Base-by-base conservation (phyloP, 2,113 vertebrate genomes). In the Melanerpes aurifrons region DNA sequence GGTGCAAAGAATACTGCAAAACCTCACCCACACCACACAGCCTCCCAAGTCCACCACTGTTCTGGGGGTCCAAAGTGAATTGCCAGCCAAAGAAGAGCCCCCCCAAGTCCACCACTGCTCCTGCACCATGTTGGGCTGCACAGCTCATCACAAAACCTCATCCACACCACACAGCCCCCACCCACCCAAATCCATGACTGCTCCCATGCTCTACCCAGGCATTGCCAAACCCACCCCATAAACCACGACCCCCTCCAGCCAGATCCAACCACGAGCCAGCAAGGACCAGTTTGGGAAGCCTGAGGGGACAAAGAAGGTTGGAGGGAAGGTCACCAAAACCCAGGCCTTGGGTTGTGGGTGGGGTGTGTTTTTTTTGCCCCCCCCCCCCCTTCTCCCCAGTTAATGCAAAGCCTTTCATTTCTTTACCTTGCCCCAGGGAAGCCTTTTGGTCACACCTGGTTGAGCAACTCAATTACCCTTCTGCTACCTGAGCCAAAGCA, bases 391-490 rank as follows among this genome's bases (percentile, higher is more conserved):
- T 43, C 43, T 43, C 43, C 90, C 94, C 87, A 6, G 15, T 25
- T 89, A 94, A 93, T 85, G 95, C 93, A 91, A 95, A 92, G 78
- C 56, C 74, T 95, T 43, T 96, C 96, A 97, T 97, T 96, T 93
- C 96, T 98, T 97, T 98, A 98, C 98, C 98, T 89, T 96, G 97
- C 97, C 95, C 95, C 97, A 98, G 97, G 98, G 97, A 97, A 97
- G 97, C 97, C 96, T 90, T 96, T 96, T 90, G 95, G 97, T 98
- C 96, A 97, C 97, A 98, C 98, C 97, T 97, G 98, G 97, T 96
- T 97, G 98, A 98, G 96, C 98, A 97, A 95, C 98, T 97, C 98
- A 97, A 98, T 99, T 98, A 98, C 98, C 98, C 97, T 97, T 67
- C 94, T 94, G 97, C 98, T 98, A 97, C 98, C 97, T 94, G 96